Evolutionary conservation across 2,797 vertebrate species (phyloP).

Genomic region (Labroides dimidiatus): DNA sequence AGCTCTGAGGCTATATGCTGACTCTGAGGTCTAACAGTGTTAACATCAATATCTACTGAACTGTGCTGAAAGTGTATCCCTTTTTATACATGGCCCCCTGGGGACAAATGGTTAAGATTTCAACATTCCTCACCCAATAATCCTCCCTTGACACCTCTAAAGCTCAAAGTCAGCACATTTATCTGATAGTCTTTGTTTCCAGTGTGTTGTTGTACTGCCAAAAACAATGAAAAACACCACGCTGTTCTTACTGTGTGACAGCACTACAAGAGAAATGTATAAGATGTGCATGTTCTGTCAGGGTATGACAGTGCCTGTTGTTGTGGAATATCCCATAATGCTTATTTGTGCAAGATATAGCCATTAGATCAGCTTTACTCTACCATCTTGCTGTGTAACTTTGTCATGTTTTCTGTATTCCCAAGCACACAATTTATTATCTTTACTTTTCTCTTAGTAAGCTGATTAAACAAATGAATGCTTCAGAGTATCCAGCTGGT

Average conservation of each 20-base stretch:
- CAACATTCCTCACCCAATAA: conserved; percentile 15
- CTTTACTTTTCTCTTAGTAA: no score
- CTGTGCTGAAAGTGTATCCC: conserved; percentile 1
- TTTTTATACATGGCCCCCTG: neutral
- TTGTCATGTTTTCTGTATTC: no score
- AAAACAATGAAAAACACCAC: neutral
- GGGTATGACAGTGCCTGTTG: neutral
- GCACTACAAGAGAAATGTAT: neutral
- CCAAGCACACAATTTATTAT: no score
- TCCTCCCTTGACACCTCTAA: neutral
- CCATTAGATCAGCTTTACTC: no score
- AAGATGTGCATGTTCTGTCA: neutral
- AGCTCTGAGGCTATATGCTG: neutral
- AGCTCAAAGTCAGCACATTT: conserved; percentile 16
- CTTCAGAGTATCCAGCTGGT: no score
- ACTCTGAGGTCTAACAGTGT: conserved; percentile 1
- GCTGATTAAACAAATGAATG: no score
- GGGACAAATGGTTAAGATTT: conserved; percentile 1
- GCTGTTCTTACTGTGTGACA: neutral
- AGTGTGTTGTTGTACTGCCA: neutral
- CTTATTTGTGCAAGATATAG: no score
- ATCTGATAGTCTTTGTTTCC: neutral
- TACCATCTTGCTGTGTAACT: no score
- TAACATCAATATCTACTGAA: conserved; percentile 18
- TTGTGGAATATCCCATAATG: no score